Base-by-base conservation (phyloP, 2,888 invertebrate genomes). In the Toxonevra muliebris region DNA sequence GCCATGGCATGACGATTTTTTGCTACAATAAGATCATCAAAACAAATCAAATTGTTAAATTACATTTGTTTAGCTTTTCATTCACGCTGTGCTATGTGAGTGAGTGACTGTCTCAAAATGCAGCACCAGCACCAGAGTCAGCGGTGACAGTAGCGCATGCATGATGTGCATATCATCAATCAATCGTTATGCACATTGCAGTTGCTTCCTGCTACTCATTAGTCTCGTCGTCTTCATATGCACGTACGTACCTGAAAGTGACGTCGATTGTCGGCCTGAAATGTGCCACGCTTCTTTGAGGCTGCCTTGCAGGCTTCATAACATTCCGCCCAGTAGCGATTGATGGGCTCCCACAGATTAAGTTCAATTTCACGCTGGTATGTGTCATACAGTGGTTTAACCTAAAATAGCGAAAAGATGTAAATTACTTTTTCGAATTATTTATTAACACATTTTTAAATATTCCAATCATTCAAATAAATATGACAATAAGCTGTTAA, bases 281-380 rank as follows among this genome's bases (percentile, higher is more conserved):
- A 86, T 61, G 87, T 83, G 72, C 87, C 87, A 11, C 88, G 84
- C 67, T 85, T 87, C 75, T 89, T 89, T 20, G 88, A 86, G 17
- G 87, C 87, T 8, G 86, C 80, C 84, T 89, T 89, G 76, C 88
- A 88, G 1, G 87, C 86, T 75, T 90, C 89, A 73, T 89, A 88
- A 76, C 89, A 89, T 71, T 88, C 87, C 15, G 87, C 87, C 88
- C 89, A 89, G 80, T 87, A 89, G 9, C 86, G 86, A 77, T 88
- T 87, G 76, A 89, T 87, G 8, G 86, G 85, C 76, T 88, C 87
- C 76, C 86, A 87, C 48, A 88, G 79, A 67, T 85, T 86, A 55
- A 86, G 82, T 73, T 87, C 86, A 60, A 87, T 86, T 72, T 87
- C 87, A 50, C 87, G 85, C 68, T 87, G 86, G 76, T 89, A 89